Evolutionary conservation across 2,888 invertebrate species (phyloP).

Genomic region (Microdon myrmicae): DNA sequence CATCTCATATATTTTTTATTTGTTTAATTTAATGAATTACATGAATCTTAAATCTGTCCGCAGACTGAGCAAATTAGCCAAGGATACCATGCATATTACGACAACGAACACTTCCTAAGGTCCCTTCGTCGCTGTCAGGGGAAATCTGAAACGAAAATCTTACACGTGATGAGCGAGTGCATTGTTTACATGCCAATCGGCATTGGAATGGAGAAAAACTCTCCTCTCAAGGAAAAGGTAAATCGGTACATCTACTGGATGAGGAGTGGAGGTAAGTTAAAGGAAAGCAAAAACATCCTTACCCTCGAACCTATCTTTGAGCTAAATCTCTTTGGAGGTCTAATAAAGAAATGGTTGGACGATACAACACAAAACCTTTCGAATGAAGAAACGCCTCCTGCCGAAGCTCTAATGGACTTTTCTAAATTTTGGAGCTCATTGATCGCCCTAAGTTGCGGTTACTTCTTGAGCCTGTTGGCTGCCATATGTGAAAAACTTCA

Average conservation of each 20-base stretch:
- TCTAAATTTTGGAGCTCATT: conserved; percentile 82
- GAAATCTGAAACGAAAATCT: conserved; percentile 58
- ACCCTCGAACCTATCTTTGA: not conserved
- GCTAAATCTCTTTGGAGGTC: conserved; percentile 68
- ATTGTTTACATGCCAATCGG: conserved; percentile 84
- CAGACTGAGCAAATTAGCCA: conserved; percentile 72
- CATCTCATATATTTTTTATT: not conserved
- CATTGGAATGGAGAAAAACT: conserved; percentile 83
- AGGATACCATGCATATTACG: conserved; percentile 82
- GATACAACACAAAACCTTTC: conserved; percentile 75
- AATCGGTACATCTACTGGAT: conserved; percentile 76
- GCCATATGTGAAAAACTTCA: conserved; percentile 74
- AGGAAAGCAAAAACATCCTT: not conserved
- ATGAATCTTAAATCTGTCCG: not conserved
- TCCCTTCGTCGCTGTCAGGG: conserved; percentile 72
- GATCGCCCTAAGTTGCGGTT: conserved; percentile 78
- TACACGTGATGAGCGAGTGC: conserved; percentile 87
- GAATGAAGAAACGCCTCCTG: conserved; percentile 71
- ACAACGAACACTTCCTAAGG: conserved; percentile 78
- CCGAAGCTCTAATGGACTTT: conserved; percentile 82
- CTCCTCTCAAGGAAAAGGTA: conserved; percentile 77
- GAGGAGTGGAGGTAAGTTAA: conserved; percentile 74
- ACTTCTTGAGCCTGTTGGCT: conserved; percentile 70
- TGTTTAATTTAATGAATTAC: not conserved
- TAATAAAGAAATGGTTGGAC: conserved; percentile 81